These are phyloP conservation scores for Struthio camelus DNA, from an alignment of 2,113 vertebrate species.

Conservation along the genomic window DNA sequence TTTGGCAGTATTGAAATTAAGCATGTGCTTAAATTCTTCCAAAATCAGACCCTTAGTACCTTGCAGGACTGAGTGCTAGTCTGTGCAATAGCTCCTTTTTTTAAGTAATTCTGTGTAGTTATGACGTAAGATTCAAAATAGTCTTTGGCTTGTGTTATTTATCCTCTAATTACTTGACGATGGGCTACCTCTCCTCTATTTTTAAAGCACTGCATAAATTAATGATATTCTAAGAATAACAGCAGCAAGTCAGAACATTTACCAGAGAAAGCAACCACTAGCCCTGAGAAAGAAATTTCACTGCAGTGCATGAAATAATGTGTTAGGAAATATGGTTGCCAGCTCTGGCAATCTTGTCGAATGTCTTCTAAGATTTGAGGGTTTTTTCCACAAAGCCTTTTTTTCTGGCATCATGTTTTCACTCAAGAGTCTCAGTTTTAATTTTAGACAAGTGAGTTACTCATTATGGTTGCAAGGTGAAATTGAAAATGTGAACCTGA, in stretches of 20 bases:
- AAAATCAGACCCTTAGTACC: not conserved
- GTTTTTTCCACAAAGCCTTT: not conserved
- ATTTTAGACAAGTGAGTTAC: slow-evolving; percentile 52
- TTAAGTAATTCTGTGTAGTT: not conserved
- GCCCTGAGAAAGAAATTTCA: slow-evolving; percentile 44
- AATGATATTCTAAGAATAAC: slow-evolving; percentile 25
- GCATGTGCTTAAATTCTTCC: not conserved
- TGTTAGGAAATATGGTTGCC: slow-evolving; percentile 44
- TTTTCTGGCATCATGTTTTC: slow-evolving; percentile 23
- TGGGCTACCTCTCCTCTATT: slow-evolving; percentile 20
- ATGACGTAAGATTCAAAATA: not conserved
- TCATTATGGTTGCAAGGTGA: slow-evolving; percentile 42
- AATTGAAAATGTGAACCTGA: slow-evolving; percentile 51
- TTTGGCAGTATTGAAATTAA: not conserved
- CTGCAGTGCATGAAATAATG: slow-evolving; percentile 39
- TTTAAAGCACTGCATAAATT: slow-evolving; percentile 32
- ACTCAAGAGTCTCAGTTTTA: slow-evolving; percentile 35
- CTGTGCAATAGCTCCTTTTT: not conserved
- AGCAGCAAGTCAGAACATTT: slow-evolving; percentile 13
- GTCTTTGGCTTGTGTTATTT: not conserved
- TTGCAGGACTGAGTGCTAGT: not conserved
- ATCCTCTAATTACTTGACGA: slow-evolving; percentile 4
- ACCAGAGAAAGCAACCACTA: slow-evolving; percentile 31
- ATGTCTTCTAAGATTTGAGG: slow-evolving; percentile 35
- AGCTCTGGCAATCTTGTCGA: slow-evolving; percentile 27